These are phyloP conservation scores for Drosophila kikkawai DNA, from an alignment of 1,140 invertebrate species.

Conservation along the genomic window DNA sequence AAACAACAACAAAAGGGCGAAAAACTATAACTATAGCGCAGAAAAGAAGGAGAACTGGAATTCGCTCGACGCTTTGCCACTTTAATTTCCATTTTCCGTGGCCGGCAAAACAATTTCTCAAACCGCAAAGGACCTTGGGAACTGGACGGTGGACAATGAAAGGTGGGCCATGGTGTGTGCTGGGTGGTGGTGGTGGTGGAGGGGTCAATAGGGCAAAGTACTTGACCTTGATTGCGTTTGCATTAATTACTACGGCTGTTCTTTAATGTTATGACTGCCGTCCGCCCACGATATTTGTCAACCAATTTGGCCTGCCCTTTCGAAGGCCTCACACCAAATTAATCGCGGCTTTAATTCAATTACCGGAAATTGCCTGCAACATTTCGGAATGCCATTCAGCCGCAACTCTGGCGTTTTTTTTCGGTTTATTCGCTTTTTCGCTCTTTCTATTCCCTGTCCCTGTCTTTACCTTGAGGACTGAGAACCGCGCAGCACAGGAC, in stretches of 20 bases:
- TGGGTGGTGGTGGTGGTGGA: constrained; percentile 1
- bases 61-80: constrained; percentile 62
- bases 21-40: constrained; percentile 32
- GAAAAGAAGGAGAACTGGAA: constrained; percentile 28
- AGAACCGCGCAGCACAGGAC: constrained; percentile 53
- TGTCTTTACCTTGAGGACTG: constrained; percentile 55
- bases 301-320: constrained; percentile 53
- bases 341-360: constrained; percentile 72
- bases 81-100: constrained; percentile 81
- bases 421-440: not conserved
- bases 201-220: constrained; percentile 77
- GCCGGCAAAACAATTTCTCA: constrained; percentile 69
- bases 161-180: not conserved
- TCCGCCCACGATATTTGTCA: constrained; percentile 57
- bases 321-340: constrained; percentile 38
- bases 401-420: constrained; percentile 24
- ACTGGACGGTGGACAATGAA: not conserved
- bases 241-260: constrained; percentile 73
- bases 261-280: constrained; percentile 77
- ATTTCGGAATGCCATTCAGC: constrained; percentile 25
- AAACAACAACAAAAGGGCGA: constrained; percentile 3
- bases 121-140: constrained; percentile 46
- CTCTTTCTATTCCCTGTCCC: constrained; percentile 1
- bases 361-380: constrained; percentile 63
- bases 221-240: constrained; percentile 81